Percentiles rank a stretch among this genome's conserved stretches.
These are phyloP conservation scores for Sapajus apella DNA, from an alignment of 2,113 vertebrate species.

Conservation along the genomic window DNA sequence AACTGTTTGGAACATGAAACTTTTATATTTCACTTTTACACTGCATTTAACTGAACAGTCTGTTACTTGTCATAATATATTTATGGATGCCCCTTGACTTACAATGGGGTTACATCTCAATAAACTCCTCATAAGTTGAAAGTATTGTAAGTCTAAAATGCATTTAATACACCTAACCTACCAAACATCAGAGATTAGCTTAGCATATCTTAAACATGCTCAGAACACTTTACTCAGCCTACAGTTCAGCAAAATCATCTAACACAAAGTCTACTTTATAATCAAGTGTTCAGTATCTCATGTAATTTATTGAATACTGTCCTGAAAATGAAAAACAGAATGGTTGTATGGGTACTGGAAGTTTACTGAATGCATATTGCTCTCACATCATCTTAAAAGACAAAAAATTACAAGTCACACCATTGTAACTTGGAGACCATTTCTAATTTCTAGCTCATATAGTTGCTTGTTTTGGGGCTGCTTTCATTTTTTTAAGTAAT, in stretches of 20 bases:
- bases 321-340: neutral
- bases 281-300: neutral
- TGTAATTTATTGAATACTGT: neutral
- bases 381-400: neutral
- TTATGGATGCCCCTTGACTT: neutral
- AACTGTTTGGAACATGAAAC: neutral
- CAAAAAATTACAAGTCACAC: neutral
- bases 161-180: neutral
- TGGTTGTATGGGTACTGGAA: neutral
- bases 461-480: neutral
- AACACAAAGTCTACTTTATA: neutral
- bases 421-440: neutral
- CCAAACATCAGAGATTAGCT: neutral
- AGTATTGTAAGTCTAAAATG: neutral
- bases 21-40: neutral
- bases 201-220: neutral
- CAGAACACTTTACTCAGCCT: neutral
- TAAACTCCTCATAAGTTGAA: neutral
- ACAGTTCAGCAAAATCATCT: neutral
- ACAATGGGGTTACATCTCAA: neutral
- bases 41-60: neutral
- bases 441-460: neutral
- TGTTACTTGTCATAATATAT: neutral
- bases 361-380: neutral
- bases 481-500: neutral